Base-by-base conservation (phyloP, 2,888 invertebrate species). In the Cybosia mesomella region DNA sequence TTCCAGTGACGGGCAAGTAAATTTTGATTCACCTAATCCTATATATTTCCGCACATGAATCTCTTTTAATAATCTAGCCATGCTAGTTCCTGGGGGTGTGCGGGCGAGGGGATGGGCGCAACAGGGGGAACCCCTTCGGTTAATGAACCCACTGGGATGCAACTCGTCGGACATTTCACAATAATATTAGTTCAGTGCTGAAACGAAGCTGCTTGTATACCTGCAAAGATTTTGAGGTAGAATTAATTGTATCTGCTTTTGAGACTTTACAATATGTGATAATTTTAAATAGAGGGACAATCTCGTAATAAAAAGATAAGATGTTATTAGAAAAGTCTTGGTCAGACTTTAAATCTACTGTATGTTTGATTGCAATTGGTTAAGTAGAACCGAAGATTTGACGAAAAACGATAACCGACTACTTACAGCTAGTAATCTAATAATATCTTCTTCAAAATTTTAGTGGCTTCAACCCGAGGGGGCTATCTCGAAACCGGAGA, bases 61-160 rank as follows among this genome's bases (percentile, higher is more conserved):
- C 72, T 73, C 72, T 73, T 83, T 83, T 84, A 84, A 84, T 87
- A 85, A 85, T 80, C 81, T 82, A 83, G 82, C 73, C 81, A 79
- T 83, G 79, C 80, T 83, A 80, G 74, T 76, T 82, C 73, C 75
- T 81, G 70, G 74, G 79, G 73, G 80, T 81, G 72, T 71, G 73
- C 72, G 70, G 67, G 72, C 60, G 70, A 72, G 70, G 69, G 66
- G 58, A 58, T 61, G 58, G 55, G 21, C 49, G 71, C 72, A 75
- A 72, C 66, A 71, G 70, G 32, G 70, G 68, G 69, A 78, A 79
- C 75, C 75, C 80, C 80, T 70, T 77, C 85, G 91, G 90, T 89
- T 91, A 92, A 93, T 92, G 92, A 93, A 92, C 92, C 89, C 87
- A 79, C 84, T 80, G 89, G 87, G 92, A 91, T 90, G 89, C 90